Conservation (phyloP, 1,140 invertebrate genomes). For the Neodiprion pinetum region DNA sequence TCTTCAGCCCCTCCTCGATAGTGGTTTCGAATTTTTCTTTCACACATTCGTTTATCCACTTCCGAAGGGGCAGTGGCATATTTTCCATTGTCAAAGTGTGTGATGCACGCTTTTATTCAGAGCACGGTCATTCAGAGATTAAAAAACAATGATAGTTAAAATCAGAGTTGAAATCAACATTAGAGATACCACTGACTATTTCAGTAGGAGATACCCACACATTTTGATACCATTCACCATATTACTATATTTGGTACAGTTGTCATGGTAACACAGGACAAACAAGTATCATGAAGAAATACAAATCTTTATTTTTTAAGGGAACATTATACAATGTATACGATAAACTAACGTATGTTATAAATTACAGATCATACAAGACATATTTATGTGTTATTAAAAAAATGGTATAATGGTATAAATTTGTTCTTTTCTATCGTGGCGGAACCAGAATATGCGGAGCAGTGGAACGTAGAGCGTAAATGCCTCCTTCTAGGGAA, state of each 20-base stretch:
- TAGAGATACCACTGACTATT: neutral
- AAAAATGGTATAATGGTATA: neutral
- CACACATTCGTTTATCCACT: conserved; percentile 49
- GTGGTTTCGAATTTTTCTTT: conserved; percentile 46
- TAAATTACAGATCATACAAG: neutral
- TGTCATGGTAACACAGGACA: neutral
- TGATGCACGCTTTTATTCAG: conserved; percentile 14
- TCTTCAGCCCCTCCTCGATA: conserved; percentile 42
- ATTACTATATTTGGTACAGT: neutral
- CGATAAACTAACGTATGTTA: too few species aligned
- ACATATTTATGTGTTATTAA: neutral
- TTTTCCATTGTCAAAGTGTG: conserved; percentile 39
- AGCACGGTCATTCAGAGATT: neutral
- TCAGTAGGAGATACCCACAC: too few species aligned
- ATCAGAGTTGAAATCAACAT: neutral
- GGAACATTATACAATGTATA: too few species aligned
- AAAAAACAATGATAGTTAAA: conserved; percentile 1
- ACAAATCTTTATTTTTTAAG: too few species aligned
- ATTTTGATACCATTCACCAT: neutral
- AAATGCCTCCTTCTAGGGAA: conserved; percentile 76
- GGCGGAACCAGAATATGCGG: conserved; percentile 65
- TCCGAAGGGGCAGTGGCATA: conserved; percentile 43
- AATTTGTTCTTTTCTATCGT: conserved; percentile 30
- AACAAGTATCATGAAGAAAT: too few species aligned
- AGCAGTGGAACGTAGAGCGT: conserved; percentile 68